Evolutionary conservation across 30 jellyfish, hydroid and myxozoan genomes (phyloP), one percentile per base, ranked within the genome.

Genomic region (Sanderia malayensis): DNA sequence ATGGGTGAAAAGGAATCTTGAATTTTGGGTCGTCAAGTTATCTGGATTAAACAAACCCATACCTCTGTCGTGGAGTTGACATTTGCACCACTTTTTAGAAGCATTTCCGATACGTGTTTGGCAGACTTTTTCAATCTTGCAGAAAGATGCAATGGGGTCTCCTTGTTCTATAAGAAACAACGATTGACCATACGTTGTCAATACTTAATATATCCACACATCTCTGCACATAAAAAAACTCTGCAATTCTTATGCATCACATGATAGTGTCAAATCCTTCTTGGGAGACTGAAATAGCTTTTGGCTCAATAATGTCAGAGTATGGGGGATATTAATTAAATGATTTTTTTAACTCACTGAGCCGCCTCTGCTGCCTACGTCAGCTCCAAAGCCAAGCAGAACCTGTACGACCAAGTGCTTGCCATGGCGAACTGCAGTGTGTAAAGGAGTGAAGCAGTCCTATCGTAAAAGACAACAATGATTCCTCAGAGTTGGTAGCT

Each of bases 351-450:
- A n/a, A n/a, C n/a, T n/a, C 74, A 88, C 97, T 85, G 70, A 49
- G 7, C 97, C 97, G 9, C 97, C 97, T 65, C 73, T 32, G 71
- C 82, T 76, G 76, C 82, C 82, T 55, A 88, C 97, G 64, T 70
- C 81, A 22, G 97, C 97, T 9, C 97, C 97, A 63, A 71, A 64
- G 0, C 97, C 97, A 67, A 88, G 94, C 47, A 88, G 79, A 27
- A 82, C 84, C 58, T 88, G 97, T 4, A 88, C 97, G 0, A 82
- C 95, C 60, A 71, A 44, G 58, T 74, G 92, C 73, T 88, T 88
- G 34, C 97, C 97, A 74, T 88, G 86, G 22, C 95, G 44, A 13
- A 88, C 97, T 18, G 97, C 95, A 7, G 87, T 70, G 75, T 88
- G 97, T 24, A 88, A 57, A 9, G 95, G 93, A 19, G 97, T 88